Base-by-base conservation (phyloP, 2,888 invertebrate species). In the Papilio gigon region DNA sequence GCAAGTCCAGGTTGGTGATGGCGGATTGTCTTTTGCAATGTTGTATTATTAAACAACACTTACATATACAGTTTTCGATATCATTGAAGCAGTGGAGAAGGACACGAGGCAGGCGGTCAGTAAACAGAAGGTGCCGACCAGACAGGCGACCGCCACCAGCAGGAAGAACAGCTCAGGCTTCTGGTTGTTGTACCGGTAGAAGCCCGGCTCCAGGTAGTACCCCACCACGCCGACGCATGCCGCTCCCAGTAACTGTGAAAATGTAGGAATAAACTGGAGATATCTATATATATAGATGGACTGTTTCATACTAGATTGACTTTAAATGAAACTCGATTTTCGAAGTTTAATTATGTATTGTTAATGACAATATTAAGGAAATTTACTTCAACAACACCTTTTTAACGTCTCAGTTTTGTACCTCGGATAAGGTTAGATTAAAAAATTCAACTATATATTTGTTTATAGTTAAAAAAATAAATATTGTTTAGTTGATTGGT, bases 21-120 rank as follows among this genome's bases (percentile, higher is more conserved):
- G n/a, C n/a, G n/a, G n/a, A n/a, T n/a, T n/a, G n/a, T n/a, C n/a
- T n/a, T n/a, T n/a, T n/a, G n/a, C n/a, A n/a, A n/a, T n/a, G n/a
- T n/a, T n/a, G n/a, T n/a, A n/a, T n/a, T n/a, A n/a, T n/a, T 63
- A 64, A 65, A 35, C 27, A 14, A 63, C 17, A 95, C 96, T 95
- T 87, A 96, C 96, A 78, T 94, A 95, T 73, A 95, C 93, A 1
- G 96, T 97, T 90, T 97, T 97, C 1, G 96, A 94, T 77, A 97
- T 94, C 75, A 97, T 95, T 37, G 96, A 94, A n/a, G 96, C 95
- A 0, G 97, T 96, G 17, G 96, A 94, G 61, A 97, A 90, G 1
- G 97, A 97, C 35, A 95, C 89, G n/a, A 97, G 77, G 76, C 95
- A 97, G 0, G 97, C 94, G 4, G 95, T 79, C 47, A 97, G 85